phyloP scores from a whole-genome alignment of 2,888 invertebrate species.

The Pegoplata infirma region DNA sequence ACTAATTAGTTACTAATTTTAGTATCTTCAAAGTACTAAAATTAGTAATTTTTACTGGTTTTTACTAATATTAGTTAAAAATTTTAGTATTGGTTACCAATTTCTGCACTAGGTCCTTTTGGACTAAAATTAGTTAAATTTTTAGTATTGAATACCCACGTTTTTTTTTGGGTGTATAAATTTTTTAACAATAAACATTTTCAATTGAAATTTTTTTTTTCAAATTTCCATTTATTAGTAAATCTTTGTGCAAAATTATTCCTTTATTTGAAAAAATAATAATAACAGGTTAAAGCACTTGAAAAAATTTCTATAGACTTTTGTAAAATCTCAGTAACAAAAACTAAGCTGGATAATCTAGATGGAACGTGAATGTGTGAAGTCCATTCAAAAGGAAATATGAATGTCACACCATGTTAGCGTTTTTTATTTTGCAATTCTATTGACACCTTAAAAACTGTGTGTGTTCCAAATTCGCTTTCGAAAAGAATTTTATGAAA shows the following conservation, averaged over 20 bases:
- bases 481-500: neutral
- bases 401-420: slow-evolving; percentile 47
- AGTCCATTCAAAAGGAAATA: neutral
- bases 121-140: too few species aligned
- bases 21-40: too few species aligned
- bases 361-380: neutral
- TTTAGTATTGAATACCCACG: too few species aligned
- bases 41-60: too few species aligned
- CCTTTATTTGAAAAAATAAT: neutral
- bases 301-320: neutral
- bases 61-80: too few species aligned
- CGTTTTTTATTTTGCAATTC: neutral
- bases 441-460: slow-evolving; percentile 39
- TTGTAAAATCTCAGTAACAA: neutral
- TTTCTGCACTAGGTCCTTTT: too few species aligned
- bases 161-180: too few species aligned
- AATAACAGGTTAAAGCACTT: neutral
- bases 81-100: too few species aligned
- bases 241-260: neutral
- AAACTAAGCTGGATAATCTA: neutral
- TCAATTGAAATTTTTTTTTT: too few species aligned
- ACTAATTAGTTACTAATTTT: too few species aligned
- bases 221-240: neutral
- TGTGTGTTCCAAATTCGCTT: slow-evolving; percentile 26
- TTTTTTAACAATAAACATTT: too few species aligned